Evolutionary conservation across 2,888 invertebrate genomes (phyloP).

Genomic region (Octodonta nipae): DNA sequence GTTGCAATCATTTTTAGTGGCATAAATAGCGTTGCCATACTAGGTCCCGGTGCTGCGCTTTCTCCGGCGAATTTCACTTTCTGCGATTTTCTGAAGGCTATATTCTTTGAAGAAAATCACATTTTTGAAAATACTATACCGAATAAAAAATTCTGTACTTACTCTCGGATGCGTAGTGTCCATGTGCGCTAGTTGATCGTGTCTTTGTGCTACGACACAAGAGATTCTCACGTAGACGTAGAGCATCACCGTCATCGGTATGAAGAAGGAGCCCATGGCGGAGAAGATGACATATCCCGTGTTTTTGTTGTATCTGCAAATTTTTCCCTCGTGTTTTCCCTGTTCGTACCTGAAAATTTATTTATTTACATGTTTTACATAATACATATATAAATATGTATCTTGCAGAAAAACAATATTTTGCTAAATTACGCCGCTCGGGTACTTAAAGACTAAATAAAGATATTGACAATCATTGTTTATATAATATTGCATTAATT

Average conservation of each 20-base stretch:
- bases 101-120: background rate
- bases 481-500: background rate
- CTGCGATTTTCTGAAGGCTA: no score
- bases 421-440: slow-evolving; percentile 2
- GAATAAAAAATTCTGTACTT: slow-evolving; percentile 15
- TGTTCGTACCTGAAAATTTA: slow-evolving; percentile 59
- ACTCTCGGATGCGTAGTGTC: slow-evolving; percentile 34
- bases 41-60: no score
- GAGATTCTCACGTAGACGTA: slow-evolving; percentile 85
- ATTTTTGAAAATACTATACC: slow-evolving; percentile 3
- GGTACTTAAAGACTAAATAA: background rate
- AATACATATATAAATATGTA: no score
- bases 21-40: no score
- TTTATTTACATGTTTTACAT: no score
- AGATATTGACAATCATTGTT: background rate
- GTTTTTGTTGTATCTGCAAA: slow-evolving; percentile 80
- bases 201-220: slow-evolving; percentile 66
- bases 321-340: slow-evolving; percentile 49
- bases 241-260: slow-evolving; percentile 90
- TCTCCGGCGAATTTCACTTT: no score
- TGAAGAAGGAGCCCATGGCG: slow-evolving; percentile 89
- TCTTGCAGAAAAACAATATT: no score
- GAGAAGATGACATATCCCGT: slow-evolving; percentile 91
- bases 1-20: no score
- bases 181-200: slow-evolving; percentile 58